Conservation (phyloP, 2,797 vertebrate genomes). For the Psittacula derbiana region DNA sequence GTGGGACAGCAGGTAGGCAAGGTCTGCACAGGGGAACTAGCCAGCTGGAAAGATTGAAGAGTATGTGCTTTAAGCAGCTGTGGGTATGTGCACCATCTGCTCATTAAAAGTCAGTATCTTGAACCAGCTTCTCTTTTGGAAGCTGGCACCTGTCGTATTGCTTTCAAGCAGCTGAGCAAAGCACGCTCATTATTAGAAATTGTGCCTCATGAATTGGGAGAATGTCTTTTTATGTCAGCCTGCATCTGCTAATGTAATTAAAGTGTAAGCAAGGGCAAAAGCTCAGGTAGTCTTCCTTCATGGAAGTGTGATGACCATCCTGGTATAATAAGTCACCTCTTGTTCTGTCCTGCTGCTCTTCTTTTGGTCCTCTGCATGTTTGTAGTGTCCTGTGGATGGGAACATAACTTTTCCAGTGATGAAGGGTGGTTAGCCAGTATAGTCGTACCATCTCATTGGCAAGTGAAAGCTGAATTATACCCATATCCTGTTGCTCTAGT, state of each 20-base stretch:
- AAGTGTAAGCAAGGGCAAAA: neutral
- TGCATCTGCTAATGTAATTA: neutral
- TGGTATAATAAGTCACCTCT: neutral
- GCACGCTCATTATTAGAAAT: neutral
- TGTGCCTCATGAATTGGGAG: neutral
- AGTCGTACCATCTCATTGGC: neutral
- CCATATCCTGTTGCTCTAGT: neutral
- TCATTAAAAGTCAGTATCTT: neutral
- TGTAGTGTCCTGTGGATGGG: rapidly evolving
- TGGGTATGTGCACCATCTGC: neutral
- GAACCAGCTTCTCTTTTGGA: neutral
- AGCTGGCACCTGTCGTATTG: neutral
- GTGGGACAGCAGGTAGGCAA: neutral
- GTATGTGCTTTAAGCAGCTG: neutral
- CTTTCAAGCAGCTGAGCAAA: neutral
- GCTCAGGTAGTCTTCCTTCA: neutral
- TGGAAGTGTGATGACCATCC: neutral
- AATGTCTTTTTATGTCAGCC: neutral
- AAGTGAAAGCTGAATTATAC: neutral
- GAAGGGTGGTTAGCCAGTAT: neutral
- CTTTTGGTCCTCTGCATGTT: neutral
- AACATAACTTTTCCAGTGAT: neutral
- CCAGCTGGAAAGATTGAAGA: neutral
- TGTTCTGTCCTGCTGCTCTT: neutral
- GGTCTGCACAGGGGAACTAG: neutral